Evolutionary conservation across 2,113 vertebrate species (phyloP).

Genomic region (Platysternon megacephalum): DNA sequence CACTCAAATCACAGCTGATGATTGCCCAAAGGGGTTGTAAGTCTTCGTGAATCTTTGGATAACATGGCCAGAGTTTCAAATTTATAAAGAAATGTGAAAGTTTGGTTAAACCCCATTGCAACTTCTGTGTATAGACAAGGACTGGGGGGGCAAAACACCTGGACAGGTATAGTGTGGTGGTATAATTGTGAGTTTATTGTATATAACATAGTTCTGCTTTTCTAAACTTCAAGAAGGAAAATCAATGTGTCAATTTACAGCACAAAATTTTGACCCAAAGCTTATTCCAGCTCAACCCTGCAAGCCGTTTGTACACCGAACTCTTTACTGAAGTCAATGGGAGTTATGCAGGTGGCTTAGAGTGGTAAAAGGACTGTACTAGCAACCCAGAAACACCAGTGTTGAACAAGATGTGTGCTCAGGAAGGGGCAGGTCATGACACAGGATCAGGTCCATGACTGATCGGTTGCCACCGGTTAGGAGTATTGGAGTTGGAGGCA

Average conservation of each 20-base stretch:
- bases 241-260: neutral
- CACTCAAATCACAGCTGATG: neutral
- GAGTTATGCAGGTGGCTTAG: neutral
- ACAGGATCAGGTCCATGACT: neutral
- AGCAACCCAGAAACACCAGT: too few species aligned
- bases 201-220: neutral
- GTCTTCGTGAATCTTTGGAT: neutral
- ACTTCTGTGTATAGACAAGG: neutral
- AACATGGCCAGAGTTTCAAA: neutral
- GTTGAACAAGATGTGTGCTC: neutral
- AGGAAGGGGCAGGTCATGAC: neutral
- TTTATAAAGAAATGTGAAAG: neutral
- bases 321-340: neutral
- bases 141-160: neutral
- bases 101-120: conserved; percentile 1
- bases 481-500: neutral
- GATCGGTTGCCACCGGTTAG: neutral
- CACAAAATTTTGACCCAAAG: neutral
- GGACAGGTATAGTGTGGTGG: neutral
- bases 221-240: neutral
- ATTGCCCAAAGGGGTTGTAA: neutral
- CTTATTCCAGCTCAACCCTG: neutral
- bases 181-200: neutral
- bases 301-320: neutral
- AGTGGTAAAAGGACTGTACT: too few species aligned